A percentile compares a stretch with the other conserved stretches of the same genome.
These are phyloP conservation scores for Phaonia tiefii DNA, from an alignment of 2,888 invertebrate genomes.

Conservation along the genomic window DNA sequence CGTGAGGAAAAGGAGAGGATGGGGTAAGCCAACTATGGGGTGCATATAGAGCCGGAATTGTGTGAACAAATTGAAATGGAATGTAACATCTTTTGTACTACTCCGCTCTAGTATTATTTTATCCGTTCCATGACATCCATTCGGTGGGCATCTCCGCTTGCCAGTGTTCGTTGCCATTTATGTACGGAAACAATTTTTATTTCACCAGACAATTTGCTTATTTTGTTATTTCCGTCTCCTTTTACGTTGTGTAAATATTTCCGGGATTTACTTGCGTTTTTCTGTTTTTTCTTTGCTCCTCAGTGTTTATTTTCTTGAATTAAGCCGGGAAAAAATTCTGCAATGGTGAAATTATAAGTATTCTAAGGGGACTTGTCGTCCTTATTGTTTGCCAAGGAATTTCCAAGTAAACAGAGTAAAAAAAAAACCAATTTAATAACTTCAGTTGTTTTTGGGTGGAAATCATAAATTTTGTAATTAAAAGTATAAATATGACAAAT, in stretches of 20 bases:
- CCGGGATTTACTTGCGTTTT: conserved; percentile 71
- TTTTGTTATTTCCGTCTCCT: conserved; percentile 80
- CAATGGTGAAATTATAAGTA: conserved; percentile 4
- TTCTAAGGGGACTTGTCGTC: conserved; percentile 23
- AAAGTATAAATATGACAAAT: conserved; percentile 60
- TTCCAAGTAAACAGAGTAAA: conserved; percentile 62
- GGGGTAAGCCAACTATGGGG: no score
- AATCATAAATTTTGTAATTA: conserved; percentile 62
- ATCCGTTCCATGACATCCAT: no score
- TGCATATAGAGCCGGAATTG: conserved; percentile 3
- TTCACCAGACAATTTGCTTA: conserved; percentile 81
- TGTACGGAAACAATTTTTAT: conserved; percentile 80
- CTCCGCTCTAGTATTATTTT: neutral
- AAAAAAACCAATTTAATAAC: conserved; percentile 50
- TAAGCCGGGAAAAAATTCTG: neutral
- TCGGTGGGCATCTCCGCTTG: conserved; percentile 46
- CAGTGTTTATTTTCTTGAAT: conserved; percentile 8
- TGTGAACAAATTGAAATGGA: conserved; percentile 49
- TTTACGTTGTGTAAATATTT: conserved; percentile 73
- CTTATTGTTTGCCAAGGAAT: conserved; percentile 45
- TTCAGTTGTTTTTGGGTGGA: conserved; percentile 20
- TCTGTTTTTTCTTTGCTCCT: conserved; percentile 26
- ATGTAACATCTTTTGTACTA: conserved; percentile 56
- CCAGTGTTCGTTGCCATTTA: conserved; percentile 40
- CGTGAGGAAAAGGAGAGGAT: conserved; percentile 1